Conservation (phyloP, 2,888 invertebrate genomes). For the Leptura quadrifasciata region DNA sequence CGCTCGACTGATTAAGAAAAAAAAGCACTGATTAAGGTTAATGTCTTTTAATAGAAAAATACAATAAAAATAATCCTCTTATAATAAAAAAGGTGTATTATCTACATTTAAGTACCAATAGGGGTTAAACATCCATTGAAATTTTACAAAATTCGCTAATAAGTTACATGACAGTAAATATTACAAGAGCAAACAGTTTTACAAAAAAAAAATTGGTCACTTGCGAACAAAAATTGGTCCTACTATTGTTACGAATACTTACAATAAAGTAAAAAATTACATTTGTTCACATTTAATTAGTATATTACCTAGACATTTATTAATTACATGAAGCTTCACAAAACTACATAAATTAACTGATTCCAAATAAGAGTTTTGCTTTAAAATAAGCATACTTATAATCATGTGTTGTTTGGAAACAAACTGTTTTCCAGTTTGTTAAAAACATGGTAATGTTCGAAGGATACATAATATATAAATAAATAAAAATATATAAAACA, state of each 20-base stretch:
- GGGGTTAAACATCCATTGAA: slow-evolving; percentile 50
- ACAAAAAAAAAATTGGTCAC: slow-evolving; percentile 52
- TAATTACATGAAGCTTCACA: slow-evolving; percentile 42
- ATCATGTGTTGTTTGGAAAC: slow-evolving; percentile 17
- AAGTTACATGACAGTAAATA: slow-evolving; percentile 19
- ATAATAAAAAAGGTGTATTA: slow-evolving; percentile 51
- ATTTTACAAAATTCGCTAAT: slow-evolving; percentile 44
- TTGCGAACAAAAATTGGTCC: slow-evolving; percentile 55
- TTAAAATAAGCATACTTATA: slow-evolving; percentile 49
- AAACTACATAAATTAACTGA: slow-evolving; percentile 33
- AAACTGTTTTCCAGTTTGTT: slow-evolving; percentile 28
- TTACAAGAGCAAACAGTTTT: slow-evolving; percentile 44
- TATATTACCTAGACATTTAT: slow-evolving; percentile 51
- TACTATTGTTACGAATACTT: slow-evolving; percentile 40
- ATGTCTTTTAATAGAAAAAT: slow-evolving; percentile 57
- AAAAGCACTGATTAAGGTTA: slow-evolving; percentile 32
- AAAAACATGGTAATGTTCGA: slow-evolving; percentile 14
- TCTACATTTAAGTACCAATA: slow-evolving; percentile 59
- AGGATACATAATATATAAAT: slow-evolving; percentile 47
- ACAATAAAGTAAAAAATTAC: slow-evolving; percentile 48
- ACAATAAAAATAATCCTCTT: slow-evolving; percentile 56
- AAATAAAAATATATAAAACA: slow-evolving; percentile 55
- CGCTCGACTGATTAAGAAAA: slow-evolving; percentile 21
- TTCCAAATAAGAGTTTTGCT: slow-evolving; percentile 40
- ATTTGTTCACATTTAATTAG: slow-evolving; percentile 52